Base-by-base conservation (phyloP, 2,113 vertebrate species). In the Misgurnus anguillicaudatus region DNA sequence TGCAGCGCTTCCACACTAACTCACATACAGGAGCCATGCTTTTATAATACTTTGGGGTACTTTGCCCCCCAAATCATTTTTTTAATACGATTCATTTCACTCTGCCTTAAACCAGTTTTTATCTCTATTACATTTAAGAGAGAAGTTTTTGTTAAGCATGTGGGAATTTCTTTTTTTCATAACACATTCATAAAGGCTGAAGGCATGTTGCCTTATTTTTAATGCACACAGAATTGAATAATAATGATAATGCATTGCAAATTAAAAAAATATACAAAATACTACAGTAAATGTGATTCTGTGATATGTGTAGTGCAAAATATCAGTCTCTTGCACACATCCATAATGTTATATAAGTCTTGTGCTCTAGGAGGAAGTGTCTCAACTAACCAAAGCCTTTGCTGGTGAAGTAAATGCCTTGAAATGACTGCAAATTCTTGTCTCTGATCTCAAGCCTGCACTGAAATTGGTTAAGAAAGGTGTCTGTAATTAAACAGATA, bases 401-500 rank as follows among this genome's bases (percentile, higher is more conserved):
- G n/a, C 9, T 16, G 19, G n/a, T 16, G 55, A 19, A 71, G n/a
- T 14, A 38, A 57, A 16, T 6, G 11, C 11, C 41, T 58, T 58
- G 41, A 58, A 58, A 41, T 39, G 51, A 72, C 31, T 39, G 38
- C 55, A 41, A 42, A 72, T 36, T 58, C 53, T 5, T 11, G 39
- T 45, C 55, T 47, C 57, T 61, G 71, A 61, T 74, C 71, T 61
- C 1, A 36, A 45, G 55, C 48, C 21, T 8, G 64, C 5, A 38
- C 71, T 58, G 70, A 83, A 47, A 67, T 57, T 41, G 21, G 39
- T 61, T 61, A 21, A 48, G 8, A 69, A 70, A 70, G 67, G 24
- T 9, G n/a, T 2, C 11, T 16, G n/a, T 72, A 58, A 60, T 72
- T 72, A 58, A 42, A 72, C n/a, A 19, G 57, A 19, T 11, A 21